phyloP scores from a whole-genome alignment of 2,888 invertebrate genomes.

The Acleris cristana region DNA sequence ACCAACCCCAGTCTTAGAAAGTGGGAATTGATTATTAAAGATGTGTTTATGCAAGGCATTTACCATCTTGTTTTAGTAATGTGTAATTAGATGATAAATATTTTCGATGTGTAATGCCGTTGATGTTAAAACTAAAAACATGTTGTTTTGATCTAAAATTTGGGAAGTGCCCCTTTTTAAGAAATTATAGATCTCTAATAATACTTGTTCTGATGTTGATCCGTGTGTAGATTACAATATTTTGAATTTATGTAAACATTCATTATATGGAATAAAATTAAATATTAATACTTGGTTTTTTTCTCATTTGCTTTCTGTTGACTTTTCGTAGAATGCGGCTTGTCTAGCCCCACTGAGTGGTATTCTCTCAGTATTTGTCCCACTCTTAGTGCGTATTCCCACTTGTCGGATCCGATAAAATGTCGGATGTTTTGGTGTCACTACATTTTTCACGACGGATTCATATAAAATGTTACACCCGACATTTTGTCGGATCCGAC shows the following conservation, averaged over 20 bases:
- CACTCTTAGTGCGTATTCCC: too few relatives aligned
- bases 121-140: slow-evolving; percentile 12
- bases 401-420: too few relatives aligned
- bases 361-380: too few relatives aligned
- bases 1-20: too few relatives aligned
- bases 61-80: slow-evolving; percentile 3
- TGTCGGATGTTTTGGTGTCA: too few relatives aligned
- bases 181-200: slow-evolving; percentile 18
- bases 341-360: too few relatives aligned
- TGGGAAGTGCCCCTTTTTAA: slow-evolving; percentile 16
- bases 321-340: not conserved
- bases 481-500: too few relatives aligned
- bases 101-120: slow-evolving; percentile 9
- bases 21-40: not conserved
- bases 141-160: slow-evolving; percentile 14
- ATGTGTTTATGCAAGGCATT: not conserved
- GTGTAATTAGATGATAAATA: slow-evolving; percentile 13
- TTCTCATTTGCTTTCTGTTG: too few relatives aligned
- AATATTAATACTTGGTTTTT: slow-evolving; percentile 41
- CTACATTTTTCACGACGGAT: too few relatives aligned
- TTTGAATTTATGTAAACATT: slow-evolving; percentile 58
- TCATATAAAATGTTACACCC: too few relatives aligned
- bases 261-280: slow-evolving; percentile 57
- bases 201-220: slow-evolving; percentile 53
- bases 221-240: slow-evolving; percentile 59